These are phyloP conservation scores for Prunella fulvescens DNA, from an alignment of 2,113 vertebrate genomes.

Conservation along the genomic window DNA sequence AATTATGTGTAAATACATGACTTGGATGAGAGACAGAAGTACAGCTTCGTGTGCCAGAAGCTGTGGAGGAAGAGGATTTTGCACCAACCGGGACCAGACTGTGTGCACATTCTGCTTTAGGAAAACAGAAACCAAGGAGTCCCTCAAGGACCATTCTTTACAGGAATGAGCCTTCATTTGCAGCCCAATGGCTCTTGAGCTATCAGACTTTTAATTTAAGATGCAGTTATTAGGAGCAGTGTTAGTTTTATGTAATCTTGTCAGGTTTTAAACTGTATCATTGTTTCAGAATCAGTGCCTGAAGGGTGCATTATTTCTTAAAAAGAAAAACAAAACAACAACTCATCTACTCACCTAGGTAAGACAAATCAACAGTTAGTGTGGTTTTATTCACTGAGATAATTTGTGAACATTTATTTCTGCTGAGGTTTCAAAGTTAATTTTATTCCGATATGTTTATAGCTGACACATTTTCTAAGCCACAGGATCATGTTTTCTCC, in stretches of 20 bases:
- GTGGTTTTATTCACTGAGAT: neutral
- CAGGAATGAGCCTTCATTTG: neutral
- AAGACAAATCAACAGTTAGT: neutral
- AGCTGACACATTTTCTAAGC: neutral
- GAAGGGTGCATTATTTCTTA: neutral
- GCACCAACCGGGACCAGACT: neutral
- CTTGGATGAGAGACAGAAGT: neutral
- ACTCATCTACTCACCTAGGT: neutral
- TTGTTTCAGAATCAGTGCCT: neutral
- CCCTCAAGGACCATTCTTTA: neutral
- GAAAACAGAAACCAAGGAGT: neutral
- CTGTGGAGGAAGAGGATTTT: neutral
- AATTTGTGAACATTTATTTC: neutral
- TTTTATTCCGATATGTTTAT: neutral
- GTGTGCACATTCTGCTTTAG: neutral
- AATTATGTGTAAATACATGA: neutral
- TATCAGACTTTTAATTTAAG: neutral
- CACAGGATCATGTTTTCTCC: neutral
- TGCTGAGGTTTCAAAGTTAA: neutral
- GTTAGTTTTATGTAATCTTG: neutral
- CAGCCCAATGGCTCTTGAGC: neutral
- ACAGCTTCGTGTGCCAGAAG: neutral
- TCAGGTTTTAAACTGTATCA: neutral
- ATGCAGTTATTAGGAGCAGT: neutral
- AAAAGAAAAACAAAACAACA: neutral